These are phyloP conservation scores for Nycticebus coucang DNA, from an alignment of 2,113 vertebrate species.

Conservation along the genomic window DNA sequence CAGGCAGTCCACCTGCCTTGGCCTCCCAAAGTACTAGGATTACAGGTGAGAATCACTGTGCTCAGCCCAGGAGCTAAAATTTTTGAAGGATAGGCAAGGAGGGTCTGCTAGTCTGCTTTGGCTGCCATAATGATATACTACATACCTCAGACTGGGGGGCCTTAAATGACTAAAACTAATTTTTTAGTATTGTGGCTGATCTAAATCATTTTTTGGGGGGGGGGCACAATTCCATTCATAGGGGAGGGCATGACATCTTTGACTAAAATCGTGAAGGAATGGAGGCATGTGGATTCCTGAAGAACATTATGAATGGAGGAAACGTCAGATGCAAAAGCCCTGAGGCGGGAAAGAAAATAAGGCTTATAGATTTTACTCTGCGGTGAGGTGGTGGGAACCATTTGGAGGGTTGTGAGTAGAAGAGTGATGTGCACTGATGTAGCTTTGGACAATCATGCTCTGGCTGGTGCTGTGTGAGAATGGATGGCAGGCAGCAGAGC, in stretches of 20 bases:
- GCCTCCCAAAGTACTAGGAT: too few relatives aligned
- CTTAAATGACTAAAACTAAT: not conserved
- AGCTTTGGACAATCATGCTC: not conserved
- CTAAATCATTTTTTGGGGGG: too few relatives aligned
- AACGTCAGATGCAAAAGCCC: constrained; percentile 33
- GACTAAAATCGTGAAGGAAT: not conserved
- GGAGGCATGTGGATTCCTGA: not conserved
- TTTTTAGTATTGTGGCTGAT: not conserved
- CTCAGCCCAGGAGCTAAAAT: not conserved
- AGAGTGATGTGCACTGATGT: not conserved
- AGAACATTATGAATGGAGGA: not conserved
- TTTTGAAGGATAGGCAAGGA: not conserved
- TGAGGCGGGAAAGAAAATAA: not conserved
- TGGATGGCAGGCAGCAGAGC: not conserved
- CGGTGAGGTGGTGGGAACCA: not conserved
- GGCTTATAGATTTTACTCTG: not conserved
- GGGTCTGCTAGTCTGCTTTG: not conserved
- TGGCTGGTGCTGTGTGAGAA: not conserved
- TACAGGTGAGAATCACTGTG: too few relatives aligned
- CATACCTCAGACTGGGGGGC: not conserved
- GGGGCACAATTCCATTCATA: not conserved
- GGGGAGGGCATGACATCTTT: not conserved
- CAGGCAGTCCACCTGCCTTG: too few relatives aligned
- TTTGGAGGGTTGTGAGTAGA: not conserved
- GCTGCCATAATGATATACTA: not conserved